Conservation (phyloP, 2,888 invertebrate species). For the Epistrophe grossulariae region DNA sequence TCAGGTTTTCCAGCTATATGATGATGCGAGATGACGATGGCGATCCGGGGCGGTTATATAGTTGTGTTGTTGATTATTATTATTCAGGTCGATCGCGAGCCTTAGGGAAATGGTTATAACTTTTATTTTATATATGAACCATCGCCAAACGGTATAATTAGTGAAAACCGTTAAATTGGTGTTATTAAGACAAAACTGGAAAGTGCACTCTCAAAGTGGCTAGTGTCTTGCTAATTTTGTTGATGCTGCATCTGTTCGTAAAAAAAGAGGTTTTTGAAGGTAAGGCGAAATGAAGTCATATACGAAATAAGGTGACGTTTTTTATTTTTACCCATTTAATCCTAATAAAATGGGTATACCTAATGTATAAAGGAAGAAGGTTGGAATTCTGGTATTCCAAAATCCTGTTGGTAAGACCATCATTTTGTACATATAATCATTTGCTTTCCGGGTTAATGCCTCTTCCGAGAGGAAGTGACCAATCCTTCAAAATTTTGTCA, state of each 20-base stretch:
- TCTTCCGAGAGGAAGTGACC: too few species aligned
- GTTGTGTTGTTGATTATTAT: conserved; percentile 2
- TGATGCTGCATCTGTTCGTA: too few species aligned
- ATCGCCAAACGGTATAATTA: conserved; percentile 41
- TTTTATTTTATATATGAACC: conserved; percentile 2
- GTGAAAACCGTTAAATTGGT: conserved; percentile 43
- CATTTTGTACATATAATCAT: too few species aligned
- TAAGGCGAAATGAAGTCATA: too few species aligned
- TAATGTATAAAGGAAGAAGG: too few species aligned
- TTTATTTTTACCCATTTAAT: too few species aligned
- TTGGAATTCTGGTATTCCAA: too few species aligned
- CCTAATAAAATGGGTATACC: too few species aligned
- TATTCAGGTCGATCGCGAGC: conserved; percentile 33
- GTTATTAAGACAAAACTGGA: conserved; percentile 58
- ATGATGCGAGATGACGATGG: neutral
- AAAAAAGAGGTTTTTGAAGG: neutral
- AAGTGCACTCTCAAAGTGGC: conserved; percentile 27
- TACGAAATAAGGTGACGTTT: too few species aligned
- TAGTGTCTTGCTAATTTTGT: conserved; percentile 32
- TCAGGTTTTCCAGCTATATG: conserved; percentile 32
- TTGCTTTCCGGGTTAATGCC: too few species aligned
- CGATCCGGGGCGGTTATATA: neutral
- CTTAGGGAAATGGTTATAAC: conserved; percentile 36
- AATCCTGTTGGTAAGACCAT: too few species aligned
- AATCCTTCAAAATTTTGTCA: too few species aligned